A percentile compares a stretch with the other conserved stretches of the same genome.
Conservation (phyloP, 2,888 invertebrate species). For the Dryobotodes eremita region DNA sequence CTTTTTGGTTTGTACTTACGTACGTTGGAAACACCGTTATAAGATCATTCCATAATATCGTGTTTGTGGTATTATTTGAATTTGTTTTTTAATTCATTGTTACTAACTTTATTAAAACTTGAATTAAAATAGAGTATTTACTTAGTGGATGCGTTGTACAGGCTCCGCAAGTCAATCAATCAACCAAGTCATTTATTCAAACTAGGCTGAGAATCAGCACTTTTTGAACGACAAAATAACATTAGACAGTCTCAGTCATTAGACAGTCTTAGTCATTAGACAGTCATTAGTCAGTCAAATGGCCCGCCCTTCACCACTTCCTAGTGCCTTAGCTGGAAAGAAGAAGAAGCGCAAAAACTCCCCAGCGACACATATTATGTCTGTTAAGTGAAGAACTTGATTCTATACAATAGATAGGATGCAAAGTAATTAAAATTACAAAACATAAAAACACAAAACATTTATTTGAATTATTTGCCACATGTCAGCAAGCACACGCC, state of each 20-base stretch:
- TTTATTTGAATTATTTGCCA: too few relatives aligned
- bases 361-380: neutral
- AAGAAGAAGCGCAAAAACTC: neutral
- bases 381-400: neutral
- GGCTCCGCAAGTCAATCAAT: neutral
- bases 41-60: neutral
- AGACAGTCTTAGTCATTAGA: too few relatives aligned
- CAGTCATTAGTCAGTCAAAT: neutral
- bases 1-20: neutral
- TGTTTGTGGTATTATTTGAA: neutral
- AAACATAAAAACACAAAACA: too few relatives aligned
- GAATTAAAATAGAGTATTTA: neutral
- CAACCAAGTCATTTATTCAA: neutral
- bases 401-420: too few relatives aligned
- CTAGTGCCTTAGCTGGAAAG: neutral
- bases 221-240: neutral
- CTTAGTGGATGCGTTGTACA: neutral
- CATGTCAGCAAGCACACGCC: too few relatives aligned
- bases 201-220: neutral
- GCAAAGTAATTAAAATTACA: too few relatives aligned
- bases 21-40: conserved; percentile 3
- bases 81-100: neutral
- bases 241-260: neutral
- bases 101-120: neutral
- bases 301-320: neutral